Base-by-base conservation (phyloP, 1,140 invertebrate species). In the Samia ricini region DNA sequence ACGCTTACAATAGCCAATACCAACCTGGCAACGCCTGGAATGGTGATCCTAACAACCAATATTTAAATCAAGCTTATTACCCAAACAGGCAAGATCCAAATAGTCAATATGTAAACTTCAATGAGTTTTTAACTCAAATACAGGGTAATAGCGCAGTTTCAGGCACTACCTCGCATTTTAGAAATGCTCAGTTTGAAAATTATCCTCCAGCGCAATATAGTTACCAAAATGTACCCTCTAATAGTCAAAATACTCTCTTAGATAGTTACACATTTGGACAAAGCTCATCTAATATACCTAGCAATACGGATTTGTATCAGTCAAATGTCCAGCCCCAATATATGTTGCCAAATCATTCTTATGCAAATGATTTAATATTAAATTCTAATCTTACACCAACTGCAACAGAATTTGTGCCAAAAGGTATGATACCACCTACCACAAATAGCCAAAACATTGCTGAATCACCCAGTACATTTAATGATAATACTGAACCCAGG, bases 341-440 rank as follows among this genome's bases (percentile, higher is more conserved):
- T 68, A 74, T 15, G 8, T 72, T 59, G 49, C 57, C 42, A 51
- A 71, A 78, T 42, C 56, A 65, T 15, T n/a, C 36, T 64, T 87
- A 82, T 51, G 33, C 73, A 52, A 82, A 77, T 76, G 77, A 89
- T 36, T 63, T 90, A 55, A 76, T 83, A 56, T 79, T 80, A 24
- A 85, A 85, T 66, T 91, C 88, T 4, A 91, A 85, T 51, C 74
- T 91, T 18, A 88, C 83, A 22, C 73, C 90, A 48, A 91, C 90
- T 50, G 90, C 90, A 56, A 77, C 76, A 50, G 90, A 91, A 77
- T 91, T 91, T 86, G 83, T 91, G 56, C 90, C 90, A 59, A 89
- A 89, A 76, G 72, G 69, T 60, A 71, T 62, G 36, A 58, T 66
- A 42, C 78, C 72, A 62, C 63, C 70, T 52, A 60, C 71, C 12